Base-by-base conservation (phyloP, 2,888 invertebrate species). In the Pseudolycoriella hygida region DNA sequence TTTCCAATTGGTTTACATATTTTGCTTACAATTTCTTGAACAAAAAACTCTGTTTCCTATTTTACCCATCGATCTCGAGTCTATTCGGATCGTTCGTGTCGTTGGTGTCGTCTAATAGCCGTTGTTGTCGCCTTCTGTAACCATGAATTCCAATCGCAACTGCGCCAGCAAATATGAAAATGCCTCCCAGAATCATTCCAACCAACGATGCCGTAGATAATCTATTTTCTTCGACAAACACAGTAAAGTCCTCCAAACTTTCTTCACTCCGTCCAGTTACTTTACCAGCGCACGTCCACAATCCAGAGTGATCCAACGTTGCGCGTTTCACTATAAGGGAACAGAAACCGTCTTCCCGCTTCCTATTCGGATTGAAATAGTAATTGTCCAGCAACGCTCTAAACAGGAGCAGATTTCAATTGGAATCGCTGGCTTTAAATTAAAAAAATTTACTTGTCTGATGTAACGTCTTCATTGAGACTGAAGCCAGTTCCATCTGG, bases 241-340 rank as follows among this genome's bases (percentile, higher is more conserved):
- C 53, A 56, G 55, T 40, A 64, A 72, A 49, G 65, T 64, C 30
- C 25, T 47, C 42, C 39, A 34, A 42, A 44, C 45, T 45, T 41
- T 43, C 47, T 14, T 19, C 17, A 2, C 40, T 17, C 20, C 40
- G 10, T 15, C 39, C 49, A 15, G 46, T 39, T 11, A 53, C 43
- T 44, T 44, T 48, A 10, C 48, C 68, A 1, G 67, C 69, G 45
- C 71, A 72, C 0, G 62, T 66, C 71, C 71, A 72, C 17, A 53
- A 52, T 2, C 71, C 71, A 8, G 62, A 47, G 47, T 72, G 69
- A 8, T 4, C 25, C 4, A 6, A 6, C 6, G 66, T 30, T 1
- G 67, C 59, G 1, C 58, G 53, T 5, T 51, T 55, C 31, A 72
- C 67, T 14, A 60, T 67, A 25, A 72, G 50, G 1, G 69, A 67